phyloP scores from a whole-genome alignment of 2,113 vertebrate genomes.

The Thamnophis sirtalis region DNA sequence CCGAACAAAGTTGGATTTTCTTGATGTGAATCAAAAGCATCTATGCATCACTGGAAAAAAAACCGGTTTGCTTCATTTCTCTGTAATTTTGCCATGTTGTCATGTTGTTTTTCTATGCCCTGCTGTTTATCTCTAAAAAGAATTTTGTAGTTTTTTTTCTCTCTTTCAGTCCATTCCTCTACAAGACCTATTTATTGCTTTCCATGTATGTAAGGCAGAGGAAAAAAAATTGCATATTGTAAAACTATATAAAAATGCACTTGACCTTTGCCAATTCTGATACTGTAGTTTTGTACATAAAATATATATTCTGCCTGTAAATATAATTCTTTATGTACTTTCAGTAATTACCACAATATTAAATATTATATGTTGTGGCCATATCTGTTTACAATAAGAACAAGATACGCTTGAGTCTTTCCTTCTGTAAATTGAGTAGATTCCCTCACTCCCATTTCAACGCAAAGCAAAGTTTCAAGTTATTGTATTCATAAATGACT shows the following conservation, averaged over 20 bases:
- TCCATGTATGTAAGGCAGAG: conserved; percentile 48
- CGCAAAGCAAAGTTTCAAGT: neutral
- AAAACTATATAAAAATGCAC: conserved; percentile 28
- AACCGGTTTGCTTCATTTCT: neutral
- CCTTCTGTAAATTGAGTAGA: neutral
- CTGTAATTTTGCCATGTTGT: neutral
- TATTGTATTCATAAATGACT: neutral
- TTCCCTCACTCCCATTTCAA: neutral
- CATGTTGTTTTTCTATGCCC: conserved; percentile 25
- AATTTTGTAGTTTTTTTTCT: conserved; percentile 29
- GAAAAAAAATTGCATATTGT: conserved; percentile 26
- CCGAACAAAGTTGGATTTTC: conserved; percentile 1
- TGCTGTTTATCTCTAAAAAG: conserved; percentile 36
- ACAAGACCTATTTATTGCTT: conserved; percentile 70
- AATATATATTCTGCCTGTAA: conserved; percentile 25
- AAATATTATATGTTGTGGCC: neutral
- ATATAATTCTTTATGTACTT: conserved; percentile 18
- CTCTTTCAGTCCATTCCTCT: conserved; percentile 35
- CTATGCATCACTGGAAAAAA: conserved; percentile 9
- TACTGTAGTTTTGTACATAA: conserved; percentile 39
- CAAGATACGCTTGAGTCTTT: neutral
- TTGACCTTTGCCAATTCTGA: conserved; percentile 15
- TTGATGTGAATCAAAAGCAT: conserved; percentile 36
- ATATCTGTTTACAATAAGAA: neutral
- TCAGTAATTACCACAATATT: conserved; percentile 25